Conservation (phyloP, 2,797 vertebrate species). For the Poecilia velifera region DNA sequence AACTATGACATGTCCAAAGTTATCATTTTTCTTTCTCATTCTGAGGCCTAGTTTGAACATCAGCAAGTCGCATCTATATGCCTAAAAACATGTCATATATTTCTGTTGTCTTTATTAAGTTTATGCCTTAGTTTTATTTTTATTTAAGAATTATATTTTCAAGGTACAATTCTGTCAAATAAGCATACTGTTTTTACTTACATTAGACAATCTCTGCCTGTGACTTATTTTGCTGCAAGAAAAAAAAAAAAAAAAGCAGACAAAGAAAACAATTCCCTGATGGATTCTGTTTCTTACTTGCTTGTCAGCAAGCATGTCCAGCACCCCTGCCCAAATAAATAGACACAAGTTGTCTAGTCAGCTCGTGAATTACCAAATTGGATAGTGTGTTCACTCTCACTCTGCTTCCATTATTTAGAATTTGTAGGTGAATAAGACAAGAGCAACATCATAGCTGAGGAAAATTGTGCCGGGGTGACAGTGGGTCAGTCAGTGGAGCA, state of each 20-base stretch:
- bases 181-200: background rate
- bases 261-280: slow-evolving; percentile 3
- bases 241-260: background rate
- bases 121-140: background rate
- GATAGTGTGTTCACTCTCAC: background rate
- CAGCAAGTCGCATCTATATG: background rate
- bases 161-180: background rate
- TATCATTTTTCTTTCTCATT: background rate
- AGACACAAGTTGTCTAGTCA: background rate
- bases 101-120: background rate
- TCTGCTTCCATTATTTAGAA: slow-evolving; percentile 2
- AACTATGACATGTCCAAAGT: background rate
- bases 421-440: background rate
- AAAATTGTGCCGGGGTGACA: background rate
- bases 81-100: background rate
- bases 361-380: background rate
- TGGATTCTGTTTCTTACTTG: background rate
- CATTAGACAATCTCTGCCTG: background rate
- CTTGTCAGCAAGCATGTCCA: background rate
- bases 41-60: background rate
- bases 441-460: slow-evolving; percentile 2
- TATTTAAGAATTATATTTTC: background rate
- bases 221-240: background rate
- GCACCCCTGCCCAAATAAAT: background rate
- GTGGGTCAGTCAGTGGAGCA: background rate